Conservation (phyloP, 2,113 vertebrate genomes). For the Clupea harengus region DNA sequence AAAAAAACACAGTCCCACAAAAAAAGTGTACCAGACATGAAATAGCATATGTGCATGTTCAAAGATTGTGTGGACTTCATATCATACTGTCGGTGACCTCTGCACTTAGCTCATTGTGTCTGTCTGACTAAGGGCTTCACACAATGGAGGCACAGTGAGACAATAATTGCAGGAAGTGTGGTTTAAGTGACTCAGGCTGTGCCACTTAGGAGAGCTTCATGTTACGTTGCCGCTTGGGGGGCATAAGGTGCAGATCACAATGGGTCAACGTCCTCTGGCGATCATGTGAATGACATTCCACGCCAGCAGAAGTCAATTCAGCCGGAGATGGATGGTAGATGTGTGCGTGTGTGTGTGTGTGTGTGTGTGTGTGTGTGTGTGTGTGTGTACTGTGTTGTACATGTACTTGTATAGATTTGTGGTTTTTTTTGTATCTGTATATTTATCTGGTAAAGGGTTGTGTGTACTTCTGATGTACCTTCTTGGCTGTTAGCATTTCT, state of each 20-base stretch:
- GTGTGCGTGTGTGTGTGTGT: neutral
- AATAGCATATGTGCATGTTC: neutral
- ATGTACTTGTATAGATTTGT: neutral
- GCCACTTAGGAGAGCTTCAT: neutral
- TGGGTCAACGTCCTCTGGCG: neutral
- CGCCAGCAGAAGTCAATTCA: neutral
- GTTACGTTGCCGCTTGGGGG: neutral
- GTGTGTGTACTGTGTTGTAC: neutral
- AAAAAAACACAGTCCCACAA: neutral
- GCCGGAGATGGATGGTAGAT: neutral
- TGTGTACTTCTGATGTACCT: neutral
- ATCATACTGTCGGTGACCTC: neutral
- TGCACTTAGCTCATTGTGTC: neutral
- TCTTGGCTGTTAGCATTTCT: neutral
- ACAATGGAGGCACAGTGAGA: neutral
- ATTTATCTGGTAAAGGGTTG: neutral
- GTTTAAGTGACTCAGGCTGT: neutral
- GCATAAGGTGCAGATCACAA: neutral
- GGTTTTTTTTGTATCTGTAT: neutral
- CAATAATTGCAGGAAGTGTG: slow-evolving; percentile 8
- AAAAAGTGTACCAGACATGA: neutral
- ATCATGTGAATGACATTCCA: neutral
- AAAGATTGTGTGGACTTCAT: neutral
- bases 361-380: neutral
- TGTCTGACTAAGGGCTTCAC: neutral